Percentiles rank a stretch among this genome's conserved stretches.
Conservation (phyloP, 2,888 invertebrate species). For the Sepiola atlantica region DNA sequence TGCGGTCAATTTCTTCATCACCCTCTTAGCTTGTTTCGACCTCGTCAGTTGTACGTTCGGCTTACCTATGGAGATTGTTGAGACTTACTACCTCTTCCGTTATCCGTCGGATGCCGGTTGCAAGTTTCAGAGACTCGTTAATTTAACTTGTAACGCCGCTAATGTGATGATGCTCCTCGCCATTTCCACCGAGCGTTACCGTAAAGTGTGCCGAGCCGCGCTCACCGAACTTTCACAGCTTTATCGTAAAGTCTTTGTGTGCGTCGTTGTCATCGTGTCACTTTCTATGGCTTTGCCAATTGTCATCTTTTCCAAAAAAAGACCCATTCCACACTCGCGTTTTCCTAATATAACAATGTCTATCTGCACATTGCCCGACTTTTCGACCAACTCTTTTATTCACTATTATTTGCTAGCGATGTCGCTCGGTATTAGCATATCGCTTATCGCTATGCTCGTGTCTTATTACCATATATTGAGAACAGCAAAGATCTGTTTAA, state of each 20-base stretch:
- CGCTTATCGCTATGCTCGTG: background rate
- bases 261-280: too few relatives aligned
- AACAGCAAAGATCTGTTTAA: background rate
- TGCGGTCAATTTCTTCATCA: background rate
- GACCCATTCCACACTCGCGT: too few relatives aligned
- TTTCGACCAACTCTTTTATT: background rate
- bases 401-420: background rate
- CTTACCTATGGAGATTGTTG: background rate
- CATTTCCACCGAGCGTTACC: constrained; percentile 33
- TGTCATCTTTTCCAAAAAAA: too few relatives aligned
- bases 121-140: too few relatives aligned
- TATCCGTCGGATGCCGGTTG: background rate
- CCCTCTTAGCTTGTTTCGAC: background rate
- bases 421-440: background rate
- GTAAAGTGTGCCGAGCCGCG: background rate
- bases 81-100: background rate
- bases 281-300: too few relatives aligned
- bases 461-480: too few relatives aligned
- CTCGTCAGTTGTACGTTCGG: background rate
- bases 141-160: too few relatives aligned
- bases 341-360: too few relatives aligned
- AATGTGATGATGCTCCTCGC: too few relatives aligned
- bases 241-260: background rate
- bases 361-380: too few relatives aligned
- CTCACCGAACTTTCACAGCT: background rate